These are phyloP conservation scores for Lasioglossum albipes DNA, from an alignment of 1,140 invertebrate species.

Conservation along the genomic window DNA sequence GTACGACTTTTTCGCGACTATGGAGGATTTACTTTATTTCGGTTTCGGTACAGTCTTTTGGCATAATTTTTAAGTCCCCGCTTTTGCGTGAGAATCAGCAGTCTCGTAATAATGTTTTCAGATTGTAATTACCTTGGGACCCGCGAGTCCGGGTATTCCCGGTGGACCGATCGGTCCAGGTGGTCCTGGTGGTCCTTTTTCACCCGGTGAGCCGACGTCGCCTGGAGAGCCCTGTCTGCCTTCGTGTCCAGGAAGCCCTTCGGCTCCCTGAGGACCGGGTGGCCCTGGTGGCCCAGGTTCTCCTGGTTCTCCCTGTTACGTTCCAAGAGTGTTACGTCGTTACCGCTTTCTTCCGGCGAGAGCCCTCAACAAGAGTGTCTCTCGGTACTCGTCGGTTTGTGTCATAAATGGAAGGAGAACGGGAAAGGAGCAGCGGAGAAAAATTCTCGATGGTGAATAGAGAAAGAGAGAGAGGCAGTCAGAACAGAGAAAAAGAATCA, in stretches of 20 bases:
- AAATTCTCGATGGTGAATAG: slow-evolving; percentile 2
- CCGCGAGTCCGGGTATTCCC: slow-evolving; percentile 84
- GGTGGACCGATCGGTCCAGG: slow-evolving; percentile 86
- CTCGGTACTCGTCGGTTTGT: slow-evolving; percentile 64
- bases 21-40: too few relatives aligned
- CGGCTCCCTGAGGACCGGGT: slow-evolving; percentile 87
- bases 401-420: slow-evolving; percentile 54
- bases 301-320: slow-evolving; percentile 91
- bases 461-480: slow-evolving; percentile 27
- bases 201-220: slow-evolving; percentile 85
- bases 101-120: too few relatives aligned
- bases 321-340: slow-evolving; percentile 67
- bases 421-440: slow-evolving; percentile 35
- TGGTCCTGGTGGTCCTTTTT: slow-evolving; percentile 83
- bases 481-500: slow-evolving; percentile 14
- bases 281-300: slow-evolving; percentile 94
- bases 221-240: slow-evolving; percentile 88
- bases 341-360: slow-evolving; percentile 66
- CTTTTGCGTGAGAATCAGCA: too few relatives aligned
- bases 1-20: too few relatives aligned
- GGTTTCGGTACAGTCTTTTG: too few relatives aligned
- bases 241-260: slow-evolving; percentile 90
- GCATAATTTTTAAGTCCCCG: too few relatives aligned
- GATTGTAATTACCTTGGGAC: slow-evolving; percentile 84
- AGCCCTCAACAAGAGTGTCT: slow-evolving; percentile 66